Evolutionary conservation across 2,797 vertebrate species (phyloP).

Genomic region (Bufotes viridis): DNA sequence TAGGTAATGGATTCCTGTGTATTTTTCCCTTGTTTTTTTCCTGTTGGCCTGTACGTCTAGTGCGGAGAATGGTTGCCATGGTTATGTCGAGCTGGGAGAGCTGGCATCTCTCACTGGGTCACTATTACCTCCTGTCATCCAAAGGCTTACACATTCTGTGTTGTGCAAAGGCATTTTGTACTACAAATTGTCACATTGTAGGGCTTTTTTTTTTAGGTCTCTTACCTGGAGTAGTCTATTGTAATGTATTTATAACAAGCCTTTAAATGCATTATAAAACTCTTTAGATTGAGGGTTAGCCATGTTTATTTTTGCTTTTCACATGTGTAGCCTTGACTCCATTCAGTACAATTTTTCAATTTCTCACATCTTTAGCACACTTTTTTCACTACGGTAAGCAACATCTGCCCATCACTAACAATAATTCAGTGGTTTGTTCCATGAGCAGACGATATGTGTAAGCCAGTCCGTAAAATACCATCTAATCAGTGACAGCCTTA

Average conservation of each 20-base stretch:
- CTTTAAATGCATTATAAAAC: not conserved
- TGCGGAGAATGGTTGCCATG: conserved; percentile 59
- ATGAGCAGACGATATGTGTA: too few species aligned
- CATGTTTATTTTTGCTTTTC: not conserved
- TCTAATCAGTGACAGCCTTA: too few species aligned
- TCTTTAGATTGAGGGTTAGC: not conserved
- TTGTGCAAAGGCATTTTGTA: not conserved
- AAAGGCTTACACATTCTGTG: not conserved
- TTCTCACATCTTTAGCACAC: not conserved
- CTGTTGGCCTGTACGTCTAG: conserved; percentile 43
- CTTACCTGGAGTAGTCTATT: not conserved
- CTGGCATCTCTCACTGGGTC: conserved; percentile 56
- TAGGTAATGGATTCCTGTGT: conserved; percentile 41
- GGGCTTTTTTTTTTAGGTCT: conserved; percentile 7
- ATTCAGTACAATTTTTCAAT: not conserved
- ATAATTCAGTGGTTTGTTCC: too few species aligned
- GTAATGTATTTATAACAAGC: not conserved
- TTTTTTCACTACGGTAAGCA: not conserved
- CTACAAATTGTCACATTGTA: not conserved
- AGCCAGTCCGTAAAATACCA: too few species aligned
- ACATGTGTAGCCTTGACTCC: not conserved
- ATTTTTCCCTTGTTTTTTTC: conserved; percentile 37
- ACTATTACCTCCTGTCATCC: conserved; percentile 49
- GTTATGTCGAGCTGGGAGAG: conserved; percentile 51
- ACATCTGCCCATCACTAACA: not conserved